A percentile compares a stretch with the other conserved stretches of the same genome.
These are phyloP conservation scores for Eubasilissa regina DNA, from an alignment of 1,140 invertebrate species.

Conservation along the genomic window DNA sequence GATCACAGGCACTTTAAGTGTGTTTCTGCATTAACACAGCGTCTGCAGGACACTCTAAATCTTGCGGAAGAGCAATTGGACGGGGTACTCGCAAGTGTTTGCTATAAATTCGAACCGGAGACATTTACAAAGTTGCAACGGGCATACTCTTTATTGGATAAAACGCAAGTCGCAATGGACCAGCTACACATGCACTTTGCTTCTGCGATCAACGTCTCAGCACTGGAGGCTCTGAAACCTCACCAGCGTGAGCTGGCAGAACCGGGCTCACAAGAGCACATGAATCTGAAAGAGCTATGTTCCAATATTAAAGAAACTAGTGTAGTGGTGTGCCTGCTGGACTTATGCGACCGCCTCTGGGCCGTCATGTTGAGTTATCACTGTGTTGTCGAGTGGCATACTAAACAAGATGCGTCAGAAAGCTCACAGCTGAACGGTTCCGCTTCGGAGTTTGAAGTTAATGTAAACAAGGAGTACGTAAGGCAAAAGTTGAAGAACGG, in stretches of 20 bases:
- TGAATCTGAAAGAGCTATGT: constrained; percentile 87
- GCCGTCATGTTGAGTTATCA: constrained; percentile 88
- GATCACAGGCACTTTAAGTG: constrained; percentile 89
- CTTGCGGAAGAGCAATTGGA: constrained; percentile 95
- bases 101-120: constrained; percentile 79
- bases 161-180: constrained; percentile 93
- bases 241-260: constrained; percentile 69
- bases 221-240: constrained; percentile 83
- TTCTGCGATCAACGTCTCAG: constrained; percentile 92
- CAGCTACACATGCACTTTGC: constrained; percentile 96
- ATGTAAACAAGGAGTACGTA: constrained; percentile 84
- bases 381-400: constrained; percentile 86
- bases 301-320: constrained; percentile 83
- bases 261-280: constrained; percentile 68
- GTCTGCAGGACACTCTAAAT: constrained; percentile 92
- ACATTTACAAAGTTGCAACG: constrained; percentile 86
- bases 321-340: constrained; percentile 88
- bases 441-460: constrained; percentile 75
- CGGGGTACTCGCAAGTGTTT: constrained; percentile 85
- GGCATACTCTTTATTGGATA: constrained; percentile 89
- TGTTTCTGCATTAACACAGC: constrained; percentile 87
- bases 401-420: constrained; percentile 70
- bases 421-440: constrained; percentile 64
- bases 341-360: constrained; percentile 89
- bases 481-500: constrained; percentile 92